These are phyloP conservation scores for Diceros bicornis DNA, from an alignment of 2,797 vertebrate genomes.

Conservation along the genomic window DNA sequence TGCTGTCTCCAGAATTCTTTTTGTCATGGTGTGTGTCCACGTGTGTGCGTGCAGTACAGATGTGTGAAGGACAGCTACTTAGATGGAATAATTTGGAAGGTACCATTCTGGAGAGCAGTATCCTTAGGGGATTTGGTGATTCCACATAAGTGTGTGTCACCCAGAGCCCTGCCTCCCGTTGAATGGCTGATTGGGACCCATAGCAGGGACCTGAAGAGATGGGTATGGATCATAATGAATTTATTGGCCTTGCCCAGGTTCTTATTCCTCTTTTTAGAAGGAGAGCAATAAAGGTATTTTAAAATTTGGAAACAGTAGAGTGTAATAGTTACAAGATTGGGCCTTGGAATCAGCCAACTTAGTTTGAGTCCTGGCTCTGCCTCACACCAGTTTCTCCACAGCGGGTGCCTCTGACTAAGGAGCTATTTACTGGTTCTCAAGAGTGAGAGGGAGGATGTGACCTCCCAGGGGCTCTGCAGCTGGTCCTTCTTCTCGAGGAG, in stretches of 20 bases:
- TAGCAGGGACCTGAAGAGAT: background rate
- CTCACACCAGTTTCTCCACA: conserved; percentile 4
- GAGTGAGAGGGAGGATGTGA: background rate
- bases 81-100: background rate
- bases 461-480: conserved; percentile 17
- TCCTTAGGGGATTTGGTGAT: background rate
- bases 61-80: background rate
- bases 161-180: background rate
- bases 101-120: background rate
- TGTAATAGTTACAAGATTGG: background rate
- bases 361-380: background rate
- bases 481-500: background rate
- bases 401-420: conserved; percentile 36
- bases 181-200: background rate
- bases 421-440: background rate
- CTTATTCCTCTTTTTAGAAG: conserved; percentile 11
- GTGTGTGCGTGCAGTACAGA: background rate
- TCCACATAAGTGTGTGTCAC: background rate
- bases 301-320: background rate
- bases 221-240: background rate
- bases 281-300: background rate
- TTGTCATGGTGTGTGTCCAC: background rate
- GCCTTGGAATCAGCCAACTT: background rate
- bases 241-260: background rate
- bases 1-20: conserved; percentile 11